Evolutionary conservation across 2,797 vertebrate genomes (phyloP), one percentile per base, ranked within the genome.

Genomic region (Aphelocoma californica): DNA sequence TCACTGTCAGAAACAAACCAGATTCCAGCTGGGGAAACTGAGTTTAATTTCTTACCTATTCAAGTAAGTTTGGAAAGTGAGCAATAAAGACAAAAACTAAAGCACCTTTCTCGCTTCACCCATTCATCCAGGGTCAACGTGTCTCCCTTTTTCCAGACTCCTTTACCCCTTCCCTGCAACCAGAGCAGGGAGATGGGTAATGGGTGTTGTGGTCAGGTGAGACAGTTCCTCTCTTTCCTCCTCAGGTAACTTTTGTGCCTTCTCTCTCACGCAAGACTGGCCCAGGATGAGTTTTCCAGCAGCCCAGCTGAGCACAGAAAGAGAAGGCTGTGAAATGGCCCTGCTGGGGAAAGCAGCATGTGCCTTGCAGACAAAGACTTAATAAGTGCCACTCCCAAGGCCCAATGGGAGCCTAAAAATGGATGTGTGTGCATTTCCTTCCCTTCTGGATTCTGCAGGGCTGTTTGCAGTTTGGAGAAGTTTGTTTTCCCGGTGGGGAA

Each of bases 271-370:
- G 0, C 1, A 3, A 66, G 44, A 18, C 12, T 64, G 48, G 19
- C 21, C 40, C 31, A 50, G 23, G 38, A 31, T 61, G n/a, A 14
- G 1, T 70, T 91, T 91, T 45, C 6, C 10, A 36, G 13, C 40
- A 77, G 40, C 40, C 16, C 50, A 47, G 20, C 12, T 25, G 44
- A 75, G 40, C 28, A 25, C 6, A 4, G 8, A 48, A 54, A 32
- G 31, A 60, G 26, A 29, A 86, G 36, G 8, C 47, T 81, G 36
- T 4, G 2, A 6, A 32, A 70, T 17, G n/a, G 18, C 16, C 7
- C 10, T 82, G 53, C 19, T 0, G 0, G 20, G 21, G 20, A 77
- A 69, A 90, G 36, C n/a, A 74, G 24, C 1, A 0, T 0, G 0
- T 50, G 29, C 34, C 56, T 94, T 72, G 65, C 60, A 87, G 58